Base-by-base conservation (phyloP, 1,140 invertebrate species). In the Orussus abietinus region DNA sequence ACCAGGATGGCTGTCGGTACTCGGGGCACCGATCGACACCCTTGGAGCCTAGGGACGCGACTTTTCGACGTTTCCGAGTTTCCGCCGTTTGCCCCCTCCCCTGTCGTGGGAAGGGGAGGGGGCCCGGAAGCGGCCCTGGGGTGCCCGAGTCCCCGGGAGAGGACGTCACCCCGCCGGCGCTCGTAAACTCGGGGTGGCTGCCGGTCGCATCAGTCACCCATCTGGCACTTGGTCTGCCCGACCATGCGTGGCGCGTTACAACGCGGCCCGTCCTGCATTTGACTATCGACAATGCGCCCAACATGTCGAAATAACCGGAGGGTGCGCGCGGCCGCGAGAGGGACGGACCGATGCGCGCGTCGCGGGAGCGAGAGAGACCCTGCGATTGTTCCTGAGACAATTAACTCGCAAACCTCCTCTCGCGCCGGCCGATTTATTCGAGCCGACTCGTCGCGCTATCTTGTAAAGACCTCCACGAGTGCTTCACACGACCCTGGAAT, bases 171-270 rank as follows among this genome's bases (percentile, higher is more conserved):
- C n/a, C n/a, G n/a, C n/a, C n/a, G n/a, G n/a, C n/a, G n/a, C n/a
- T n/a, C n/a, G n/a, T n/a, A n/a, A n/a, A 59, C 54, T 52, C 56
- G 47, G 59, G 57, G 57, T 57, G 48, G n/a, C n/a, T n/a, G 57
- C 45, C 37, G 53, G 56, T 59, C 64, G 59, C 67, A 69, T 73
- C 70, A 70, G 67, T 73, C 70, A 72, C 68, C 68, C 71, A 74
- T 74, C 71, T 74, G 71, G 62, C 66, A 64, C 57, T 69, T 58
- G 50, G 54, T 46, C 56, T 57, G 62, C 62, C 62, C 65, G 61
- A 64, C 67, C 61, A 66, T 61, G 62, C 67, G 62, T 72, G 55
- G 55, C 57, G 53, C 55, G 55, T 63, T 68, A 62, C 60, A 62
- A 54, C 51, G 48, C 21, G 31, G 17, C 46, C 57, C 59, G 59